Conservation (phyloP, 2,113 vertebrate genomes). For the Rhinolophus sinicus region DNA sequence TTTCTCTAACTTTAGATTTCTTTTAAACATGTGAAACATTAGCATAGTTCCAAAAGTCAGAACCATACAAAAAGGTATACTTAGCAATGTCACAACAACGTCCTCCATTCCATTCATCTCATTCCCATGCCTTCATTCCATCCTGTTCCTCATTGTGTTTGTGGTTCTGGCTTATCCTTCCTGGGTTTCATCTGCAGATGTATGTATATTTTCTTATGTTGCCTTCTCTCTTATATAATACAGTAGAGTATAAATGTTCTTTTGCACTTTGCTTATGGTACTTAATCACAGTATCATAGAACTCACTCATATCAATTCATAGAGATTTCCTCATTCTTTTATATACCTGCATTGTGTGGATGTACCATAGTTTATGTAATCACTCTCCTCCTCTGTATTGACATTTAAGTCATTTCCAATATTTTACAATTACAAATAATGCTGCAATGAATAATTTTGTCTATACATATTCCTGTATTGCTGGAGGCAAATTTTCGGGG, state of each 20-base stretch:
- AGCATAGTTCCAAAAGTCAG: constrained; percentile 24
- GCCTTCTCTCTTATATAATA: background rate
- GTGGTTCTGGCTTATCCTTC: background rate
- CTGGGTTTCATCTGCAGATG: constrained; percentile 1
- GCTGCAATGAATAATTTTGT: background rate
- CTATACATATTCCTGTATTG: background rate
- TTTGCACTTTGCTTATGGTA: background rate
- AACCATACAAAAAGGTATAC: background rate
- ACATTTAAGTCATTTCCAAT: background rate
- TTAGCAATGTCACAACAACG: background rate
- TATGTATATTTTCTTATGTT: background rate
- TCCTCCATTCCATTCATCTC: background rate
- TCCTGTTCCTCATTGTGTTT: background rate
- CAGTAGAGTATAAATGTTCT: background rate
- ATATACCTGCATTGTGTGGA: background rate
- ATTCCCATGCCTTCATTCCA: background rate
- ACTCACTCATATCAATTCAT: background rate
- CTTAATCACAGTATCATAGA: constrained; percentile 28
- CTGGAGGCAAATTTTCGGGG: background rate
- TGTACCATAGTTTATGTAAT: background rate
- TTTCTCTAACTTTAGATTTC: background rate
- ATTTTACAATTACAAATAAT: background rate
- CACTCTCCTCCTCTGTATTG: background rate
- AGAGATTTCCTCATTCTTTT: background rate
- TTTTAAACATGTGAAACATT: background rate